Base-by-base conservation (phyloP, 1,140 invertebrate genomes). In the Apocrypta bakeri region DNA sequence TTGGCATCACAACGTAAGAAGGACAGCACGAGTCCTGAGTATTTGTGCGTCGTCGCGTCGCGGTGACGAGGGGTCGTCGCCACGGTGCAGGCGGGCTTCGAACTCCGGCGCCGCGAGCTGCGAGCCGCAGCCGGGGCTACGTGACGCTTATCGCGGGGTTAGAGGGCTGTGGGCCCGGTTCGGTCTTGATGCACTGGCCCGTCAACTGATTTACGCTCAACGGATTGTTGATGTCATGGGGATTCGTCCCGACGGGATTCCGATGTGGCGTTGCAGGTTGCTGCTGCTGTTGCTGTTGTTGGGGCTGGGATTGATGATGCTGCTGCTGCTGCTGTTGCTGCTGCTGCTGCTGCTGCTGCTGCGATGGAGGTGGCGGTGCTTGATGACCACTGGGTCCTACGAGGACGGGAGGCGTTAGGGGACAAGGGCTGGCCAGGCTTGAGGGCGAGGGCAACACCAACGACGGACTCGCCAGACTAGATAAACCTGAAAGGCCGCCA, bases 151-250 rank as follows among this genome's bases (percentile, higher is more conserved):
- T 94, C 84, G 93, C 93, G 82, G 93, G 92, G 85, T 93, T 92
- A 73, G 93, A 91, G 84, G 93, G 92, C 86, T 93, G 90, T 48
- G 88, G 84, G 42, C 86, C 87, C 82, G 90, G 89, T 85, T 92
- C 92, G 87, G 91, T 94, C 87, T 94, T 94, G 85, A 94, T 93
- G 91, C 94, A 94, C 92, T 95, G 94, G 85, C 95, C 96, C 61
- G 96, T 97, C 82, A 97, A 92, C 91, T 97, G 96, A 87, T 97
- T 97, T 42, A 98, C 96, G 90, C 96, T 97, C 31, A 97, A 93
- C 29, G 97, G 97, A 93, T 98, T 98, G 92, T 98, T 98, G 80
- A 96, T 96, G 92, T 97, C 97, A 86, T 97, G 95, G 14, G 97
- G 97, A 92, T 98, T 97, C 12, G 97, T 97, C 77, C 97, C 97